Evolutionary conservation across 1,140 invertebrate genomes (phyloP).

Genomic region (Sycobia sp.): DNA sequence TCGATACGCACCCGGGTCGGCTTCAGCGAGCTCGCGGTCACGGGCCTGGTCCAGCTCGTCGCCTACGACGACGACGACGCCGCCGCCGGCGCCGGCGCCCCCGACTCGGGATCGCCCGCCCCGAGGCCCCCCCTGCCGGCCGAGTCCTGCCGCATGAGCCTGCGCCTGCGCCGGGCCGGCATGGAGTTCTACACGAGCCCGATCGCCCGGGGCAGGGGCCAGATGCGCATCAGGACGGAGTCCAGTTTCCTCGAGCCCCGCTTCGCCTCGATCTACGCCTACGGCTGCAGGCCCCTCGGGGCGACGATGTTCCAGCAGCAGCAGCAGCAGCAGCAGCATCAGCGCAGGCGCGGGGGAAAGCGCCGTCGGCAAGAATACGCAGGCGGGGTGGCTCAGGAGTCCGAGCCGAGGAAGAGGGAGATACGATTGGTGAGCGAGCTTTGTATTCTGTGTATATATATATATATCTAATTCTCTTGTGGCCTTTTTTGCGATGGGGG

Average conservation of each 20-base stretch:
- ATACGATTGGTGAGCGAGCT: too few species aligned
- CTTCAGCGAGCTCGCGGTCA: conserved; percentile 79
- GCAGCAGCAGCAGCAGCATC: neutral
- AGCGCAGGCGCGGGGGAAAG: too few species aligned
- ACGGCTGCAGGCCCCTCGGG: conserved; percentile 66
- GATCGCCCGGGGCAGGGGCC: conserved; percentile 63
- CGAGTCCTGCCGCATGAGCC: conserved; percentile 76
- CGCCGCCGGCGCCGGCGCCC: conserved; percentile 44
- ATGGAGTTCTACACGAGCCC: conserved; percentile 71
- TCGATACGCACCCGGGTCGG: conserved; percentile 75
- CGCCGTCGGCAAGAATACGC: too few species aligned
- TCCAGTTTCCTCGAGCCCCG: conserved; percentile 82
- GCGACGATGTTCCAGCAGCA: neutral
- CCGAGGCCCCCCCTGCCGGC: conserved; percentile 43
- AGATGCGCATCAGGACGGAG: conserved; percentile 78
- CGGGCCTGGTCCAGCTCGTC: conserved; percentile 72
- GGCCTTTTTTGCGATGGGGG: too few species aligned
- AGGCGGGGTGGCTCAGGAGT: too few species aligned
- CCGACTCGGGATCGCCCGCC: too few species aligned
- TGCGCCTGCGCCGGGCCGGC: conserved; percentile 75
- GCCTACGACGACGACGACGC: conserved; percentile 52
- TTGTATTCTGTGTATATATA: too few species aligned
- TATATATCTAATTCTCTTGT: too few species aligned
- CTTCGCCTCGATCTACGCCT: conserved; percentile 82
- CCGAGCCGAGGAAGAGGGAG: conserved; percentile 16